Percentiles rank a stretch among this genome's conserved stretches.
These are phyloP conservation scores for Rostratula benghalensis DNA, from an alignment of 2,113 vertebrate species.

Conservation along the genomic window DNA sequence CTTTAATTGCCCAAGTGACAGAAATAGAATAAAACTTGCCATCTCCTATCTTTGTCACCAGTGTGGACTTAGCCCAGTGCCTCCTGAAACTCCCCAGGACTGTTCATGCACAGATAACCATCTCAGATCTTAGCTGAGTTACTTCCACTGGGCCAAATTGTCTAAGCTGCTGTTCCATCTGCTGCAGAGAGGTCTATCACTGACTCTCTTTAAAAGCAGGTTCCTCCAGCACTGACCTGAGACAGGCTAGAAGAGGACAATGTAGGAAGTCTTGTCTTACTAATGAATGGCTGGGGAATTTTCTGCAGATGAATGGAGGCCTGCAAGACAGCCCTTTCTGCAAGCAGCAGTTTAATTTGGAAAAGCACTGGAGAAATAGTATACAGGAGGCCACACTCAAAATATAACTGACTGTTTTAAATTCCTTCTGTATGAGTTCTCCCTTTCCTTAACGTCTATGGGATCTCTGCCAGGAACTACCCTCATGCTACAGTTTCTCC, in stretches of 20 bases:
- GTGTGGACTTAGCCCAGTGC: background rate
- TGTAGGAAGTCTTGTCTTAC: background rate
- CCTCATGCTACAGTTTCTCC: background rate
- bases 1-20: background rate
- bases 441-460: background rate
- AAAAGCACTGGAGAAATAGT: background rate
- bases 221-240: background rate
- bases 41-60: background rate
- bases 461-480: background rate
- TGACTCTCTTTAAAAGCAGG: background rate
- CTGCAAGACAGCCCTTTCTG: background rate
- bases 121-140: background rate
- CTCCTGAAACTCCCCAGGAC: background rate
- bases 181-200: background rate
- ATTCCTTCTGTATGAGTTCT: constrained; percentile 40
- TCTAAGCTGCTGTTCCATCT: background rate
- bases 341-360: background rate
- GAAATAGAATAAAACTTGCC: background rate
- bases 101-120: too few relatives aligned
- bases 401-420: background rate
- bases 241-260: background rate
- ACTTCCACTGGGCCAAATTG: background rate
- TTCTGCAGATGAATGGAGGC: background rate
- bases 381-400: background rate
- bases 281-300: background rate